A percentile compares a stretch with the other conserved stretches of the same genome.
Conservation (phyloP, 35 echinoderm and acorn worm genomes). For the Apostichopus japonicus region DNA sequence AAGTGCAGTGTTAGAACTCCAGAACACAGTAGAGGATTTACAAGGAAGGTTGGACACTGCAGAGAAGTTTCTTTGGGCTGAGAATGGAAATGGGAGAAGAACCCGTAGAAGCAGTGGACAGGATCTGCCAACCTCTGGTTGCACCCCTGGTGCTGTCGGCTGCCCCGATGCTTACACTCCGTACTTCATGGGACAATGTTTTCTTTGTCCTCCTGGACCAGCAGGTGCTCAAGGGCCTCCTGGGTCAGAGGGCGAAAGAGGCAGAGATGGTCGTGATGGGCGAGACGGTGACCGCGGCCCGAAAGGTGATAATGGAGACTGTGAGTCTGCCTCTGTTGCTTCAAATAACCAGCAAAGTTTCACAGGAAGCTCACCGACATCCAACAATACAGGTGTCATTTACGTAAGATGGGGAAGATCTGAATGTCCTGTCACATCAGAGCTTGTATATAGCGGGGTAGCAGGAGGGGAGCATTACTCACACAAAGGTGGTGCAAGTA, state of each 20-base stretch:
- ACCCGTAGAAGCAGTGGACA: background rate
- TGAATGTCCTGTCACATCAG: slow-evolving; percentile 13
- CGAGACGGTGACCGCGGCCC: background rate
- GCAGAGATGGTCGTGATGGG: slow-evolving; percentile 30
- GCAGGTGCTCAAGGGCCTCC: background rate
- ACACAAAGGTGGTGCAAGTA: slow-evolving; percentile 31
- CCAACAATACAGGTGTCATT: slow-evolving; percentile 11
- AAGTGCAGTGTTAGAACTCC: no score
- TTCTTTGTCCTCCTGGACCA: background rate
- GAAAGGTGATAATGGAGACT: background rate
- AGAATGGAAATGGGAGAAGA: background rate
- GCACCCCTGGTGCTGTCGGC: background rate
- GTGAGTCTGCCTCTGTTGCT: background rate
- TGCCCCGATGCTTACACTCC: background rate
- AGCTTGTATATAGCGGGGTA: slow-evolving; percentile 45
- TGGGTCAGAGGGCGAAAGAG: background rate
- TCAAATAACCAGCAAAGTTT: background rate
- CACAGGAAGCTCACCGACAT: background rate
- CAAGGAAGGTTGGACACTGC: background rate
- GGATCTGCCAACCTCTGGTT: background rate
- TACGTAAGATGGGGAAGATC: slow-evolving; percentile 39
- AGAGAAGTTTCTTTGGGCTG: background rate
- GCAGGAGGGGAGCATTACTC: slow-evolving; percentile 42
- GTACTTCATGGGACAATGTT: slow-evolving; percentile 10
- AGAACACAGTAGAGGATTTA: no score